These are phyloP conservation scores for Stegodyphus dumicola DNA, from an alignment of 1,140 invertebrate species.

Conservation along the genomic window DNA sequence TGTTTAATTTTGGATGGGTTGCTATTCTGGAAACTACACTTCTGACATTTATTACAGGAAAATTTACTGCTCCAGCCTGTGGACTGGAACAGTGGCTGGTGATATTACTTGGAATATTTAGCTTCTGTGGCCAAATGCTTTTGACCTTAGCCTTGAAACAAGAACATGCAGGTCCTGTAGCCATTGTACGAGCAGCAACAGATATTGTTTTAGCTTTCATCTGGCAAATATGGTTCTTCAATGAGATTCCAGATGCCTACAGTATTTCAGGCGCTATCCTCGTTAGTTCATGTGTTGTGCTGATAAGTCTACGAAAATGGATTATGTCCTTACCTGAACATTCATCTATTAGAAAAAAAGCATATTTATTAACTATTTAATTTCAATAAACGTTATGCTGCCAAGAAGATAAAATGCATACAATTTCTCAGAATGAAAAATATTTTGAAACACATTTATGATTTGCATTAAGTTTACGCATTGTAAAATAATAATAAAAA, in stretches of 20 bases:
- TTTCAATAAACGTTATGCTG: not conserved
- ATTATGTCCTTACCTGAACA: constrained; percentile 72
- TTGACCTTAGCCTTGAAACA: constrained; percentile 85
- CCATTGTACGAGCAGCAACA: constrained; percentile 82
- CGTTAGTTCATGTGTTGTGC: constrained; percentile 83
- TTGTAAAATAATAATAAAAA: not conserved
- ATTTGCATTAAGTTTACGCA: not conserved
- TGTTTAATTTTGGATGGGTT: constrained; percentile 78
- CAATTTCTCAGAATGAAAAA: not conserved
- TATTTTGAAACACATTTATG: not conserved
- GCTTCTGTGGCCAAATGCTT: constrained; percentile 88
- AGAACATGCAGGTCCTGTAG: constrained; percentile 89
- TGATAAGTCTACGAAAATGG: constrained; percentile 87
- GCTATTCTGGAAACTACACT: constrained; percentile 83
- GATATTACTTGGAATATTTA: constrained; percentile 83
- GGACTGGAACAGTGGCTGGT: constrained; percentile 82
- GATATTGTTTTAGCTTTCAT: constrained; percentile 92
- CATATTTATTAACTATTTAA: constrained; percentile 57
- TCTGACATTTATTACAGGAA: constrained; percentile 80
- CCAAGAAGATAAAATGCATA: not conserved
- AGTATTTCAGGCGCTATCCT: constrained; percentile 83
- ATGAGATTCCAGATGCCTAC: constrained; percentile 84
- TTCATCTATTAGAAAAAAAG: constrained; percentile 50
- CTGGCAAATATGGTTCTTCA: constrained; percentile 77
- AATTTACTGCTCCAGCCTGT: constrained; percentile 82